Evolutionary conservation across 2,888 invertebrate genomes (phyloP), one percentile per base, ranked within the genome.

Genomic region (Helleia helle): DNA sequence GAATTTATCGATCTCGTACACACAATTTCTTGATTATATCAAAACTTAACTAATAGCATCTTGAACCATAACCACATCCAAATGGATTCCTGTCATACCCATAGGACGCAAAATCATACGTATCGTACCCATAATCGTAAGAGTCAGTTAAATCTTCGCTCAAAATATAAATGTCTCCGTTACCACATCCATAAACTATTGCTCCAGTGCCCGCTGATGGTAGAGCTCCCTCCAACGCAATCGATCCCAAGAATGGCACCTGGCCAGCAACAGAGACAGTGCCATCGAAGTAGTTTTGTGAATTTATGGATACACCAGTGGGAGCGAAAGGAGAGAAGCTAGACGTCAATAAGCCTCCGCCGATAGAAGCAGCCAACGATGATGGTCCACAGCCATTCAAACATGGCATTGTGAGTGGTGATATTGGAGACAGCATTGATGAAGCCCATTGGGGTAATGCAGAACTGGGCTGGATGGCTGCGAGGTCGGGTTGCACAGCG

Each of bases 171-270:
- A 7, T 3, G 15, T 40, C 4, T 8, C 41, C 46, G 31, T 51
- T 40, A 3, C 50, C 48, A 14, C 54, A 50, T 14, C 42, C 42
- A 14, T 48, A 44, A 1, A 36, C 22, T 3, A 46, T 44, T 0
- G 30, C 7, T 8, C 44, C 50, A 2, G 24, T 26, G n/a, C 58
- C 58, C 17, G 48, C 40, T 2, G 51, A 48, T 0, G 40, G 40
- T n/a, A 55, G 42, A 1, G 41, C 36, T 8, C 56, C 58, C 36
- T 54, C 52, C 1, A 56, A 28, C 9, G 47, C 48, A 2, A 60
- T 58, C 1, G 59, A 45, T 1, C 55, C 53, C 1, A 59, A 31
- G 29, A 58, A 56, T 1, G 60, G 63, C 42, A 59, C 29, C 25
- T 52, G 51, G 2, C 61, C 62, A 17, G 49, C 42, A 0, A 60